These are phyloP conservation scores for Tuberolachnus salignus DNA, from an alignment of 2,888 invertebrate species.

Conservation along the genomic window DNA sequence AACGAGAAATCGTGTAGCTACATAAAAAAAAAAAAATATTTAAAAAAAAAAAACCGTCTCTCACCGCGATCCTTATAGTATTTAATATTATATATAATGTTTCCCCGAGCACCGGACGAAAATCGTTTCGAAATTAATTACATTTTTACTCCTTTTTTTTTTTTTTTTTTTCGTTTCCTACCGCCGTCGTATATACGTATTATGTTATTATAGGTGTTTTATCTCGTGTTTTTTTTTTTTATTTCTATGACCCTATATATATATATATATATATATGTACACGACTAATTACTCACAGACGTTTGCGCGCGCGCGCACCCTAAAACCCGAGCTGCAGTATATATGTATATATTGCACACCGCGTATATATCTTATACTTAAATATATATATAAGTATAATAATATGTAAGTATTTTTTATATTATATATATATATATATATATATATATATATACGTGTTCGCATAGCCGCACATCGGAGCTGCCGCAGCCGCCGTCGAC, in stretches of 20 bases:
- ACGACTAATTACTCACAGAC: constrained; percentile 28
- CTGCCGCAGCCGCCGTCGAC: background rate
- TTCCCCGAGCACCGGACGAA: constrained; percentile 7
- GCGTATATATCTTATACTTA: no score
- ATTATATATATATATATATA: constrained; percentile 2
- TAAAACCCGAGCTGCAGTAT: background rate
- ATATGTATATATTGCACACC: no score
- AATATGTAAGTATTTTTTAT: no score
- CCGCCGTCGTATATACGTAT: background rate
- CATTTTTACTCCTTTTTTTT: constrained; percentile 6
- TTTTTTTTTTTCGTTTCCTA: background rate
- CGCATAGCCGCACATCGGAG: background rate
- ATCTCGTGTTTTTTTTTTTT: background rate
- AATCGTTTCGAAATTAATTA: constrained; percentile 39
- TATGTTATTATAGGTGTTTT: constrained; percentile 37
- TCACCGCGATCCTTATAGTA: constrained; percentile 17
- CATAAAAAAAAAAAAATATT: background rate
- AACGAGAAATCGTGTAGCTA: constrained; percentile 12
- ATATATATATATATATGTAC: background rate
- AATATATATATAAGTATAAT: background rate
- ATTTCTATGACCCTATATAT: no score
- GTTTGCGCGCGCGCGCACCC: no score
- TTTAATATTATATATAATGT: background rate
- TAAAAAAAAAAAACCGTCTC: constrained; percentile 17
- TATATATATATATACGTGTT: background rate